Evolutionary conservation across 2,113 vertebrate genomes (phyloP), one percentile per base, ranked within the genome.

Genomic region (Piprites chloris): DNA sequence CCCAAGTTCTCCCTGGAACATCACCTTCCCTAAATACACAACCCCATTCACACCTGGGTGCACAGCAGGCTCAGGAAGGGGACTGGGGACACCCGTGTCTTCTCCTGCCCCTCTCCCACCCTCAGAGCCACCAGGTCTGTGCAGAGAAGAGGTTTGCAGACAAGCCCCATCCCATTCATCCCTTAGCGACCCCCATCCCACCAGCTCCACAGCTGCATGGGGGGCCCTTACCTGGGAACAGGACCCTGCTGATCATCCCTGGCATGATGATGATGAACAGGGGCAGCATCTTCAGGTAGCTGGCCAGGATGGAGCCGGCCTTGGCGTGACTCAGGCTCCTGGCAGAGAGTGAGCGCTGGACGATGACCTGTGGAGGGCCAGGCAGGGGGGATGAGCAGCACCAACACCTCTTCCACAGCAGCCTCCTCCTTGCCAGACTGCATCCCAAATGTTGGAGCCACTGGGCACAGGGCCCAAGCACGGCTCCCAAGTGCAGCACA

Each of bases 231-330:
- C 99, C 99, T 98, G 99, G 99, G 91, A 98, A 99, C 58, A 99
- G 98, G 4, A 97, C 98, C 33, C 99, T 98, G 98, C 99, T 99
- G 97, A 99, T 98, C 99, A 99, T 99, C 89, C 99, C 99, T 0
- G 99, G 99, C 94, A 99, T 98, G 92, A 99, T 90, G 83, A 99
- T 99, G 88, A 99, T 93, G 65, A 98, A 97, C 97, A 99, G 98
- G 46, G 99, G 98, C 85, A 99, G 98, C 98, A 99, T 97, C 97
- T 99, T 99, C 96, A 99, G 98, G 97, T 98, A 99, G 93, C 98
- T 98, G 39, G 99, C 99, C 53, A 99, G 97, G 97, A 99, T 98
- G 52, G 99, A 99, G 6, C 98, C 98, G 0, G 98, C 99, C 96
- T 99, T 99, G 39, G 99, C 98, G 0, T 99, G 99, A 96, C 98